Base-by-base conservation (phyloP, 2,113 vertebrate genomes). In the Struthio camelus region DNA sequence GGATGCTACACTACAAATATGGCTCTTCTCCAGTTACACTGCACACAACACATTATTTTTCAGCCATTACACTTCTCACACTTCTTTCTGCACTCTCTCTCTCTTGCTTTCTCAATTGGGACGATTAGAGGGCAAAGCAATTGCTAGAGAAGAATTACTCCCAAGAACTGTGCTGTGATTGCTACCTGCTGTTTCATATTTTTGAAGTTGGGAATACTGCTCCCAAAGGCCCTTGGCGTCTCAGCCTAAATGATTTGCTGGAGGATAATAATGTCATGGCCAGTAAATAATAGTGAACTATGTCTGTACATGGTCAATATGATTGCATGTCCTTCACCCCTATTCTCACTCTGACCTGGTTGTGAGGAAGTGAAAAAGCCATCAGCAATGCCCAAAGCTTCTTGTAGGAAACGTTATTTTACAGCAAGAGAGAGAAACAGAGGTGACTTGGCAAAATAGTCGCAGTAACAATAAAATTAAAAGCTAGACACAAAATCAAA, bases 271-370 rank as follows among this genome's bases (percentile, higher is more conserved):
- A 98, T 98, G 98, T 98, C 98, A 98, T 93, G 98, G 98, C 97
- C 97, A 97, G 98, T 98, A 99, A 99, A 98, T 98, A 99, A 98
- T 96, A 98, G 97, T 97, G 97, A 95, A 97, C 93, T 98, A 96
- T 97, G 96, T 97, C 97, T 97, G 96, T 98, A 98, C 98, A 98
- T 98, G 98, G 98, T 98, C 98, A 98, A 98, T 97, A 98, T 97
- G 96, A 98, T 98, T 97, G 97, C 98, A 98, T 97, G 97, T 97
- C 98, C 98, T 98, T 98, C 98, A 98, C 97, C 97, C 94, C 87
- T 97, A 97, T 93, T 96, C 97, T 98, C 97, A 90, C 87, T 98
- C 96, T 98, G 98, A 98, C 97, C 96, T 94, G 87, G 94, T 81
- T 93, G 96, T 40, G 71, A 94, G 90, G 66, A 90, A 98, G 96